phyloP scores from a whole-genome alignment of 2,888 invertebrate genomes.

The Meganola albula region DNA sequence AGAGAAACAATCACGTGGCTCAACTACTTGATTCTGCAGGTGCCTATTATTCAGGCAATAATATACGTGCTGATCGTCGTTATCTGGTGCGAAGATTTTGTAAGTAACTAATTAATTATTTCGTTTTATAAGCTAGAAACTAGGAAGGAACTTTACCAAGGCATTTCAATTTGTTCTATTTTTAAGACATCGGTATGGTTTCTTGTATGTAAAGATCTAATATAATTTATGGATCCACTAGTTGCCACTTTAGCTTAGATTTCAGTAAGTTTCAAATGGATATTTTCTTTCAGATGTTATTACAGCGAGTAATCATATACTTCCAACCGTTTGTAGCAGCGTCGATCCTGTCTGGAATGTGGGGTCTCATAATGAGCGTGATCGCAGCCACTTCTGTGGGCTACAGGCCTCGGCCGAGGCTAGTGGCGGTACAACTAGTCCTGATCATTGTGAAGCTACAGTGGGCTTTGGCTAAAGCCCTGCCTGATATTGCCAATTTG shows the following conservation, averaged over 20 bases:
- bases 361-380: conserved; percentile 82
- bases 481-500: conserved; percentile 73
- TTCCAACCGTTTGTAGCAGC: conserved; percentile 80
- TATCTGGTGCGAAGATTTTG: conserved; percentile 82
- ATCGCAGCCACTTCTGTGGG: conserved; percentile 59
- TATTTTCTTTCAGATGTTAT: conserved; percentile 72
- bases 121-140: too few relatives aligned
- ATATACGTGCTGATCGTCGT: conserved; percentile 78
- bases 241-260: too few relatives aligned
- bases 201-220: too few relatives aligned
- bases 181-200: too few relatives aligned
- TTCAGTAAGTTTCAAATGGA: too few relatives aligned
- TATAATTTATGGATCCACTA: too few relatives aligned
- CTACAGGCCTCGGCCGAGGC: conserved; percentile 65
- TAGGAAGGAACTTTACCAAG: too few relatives aligned
- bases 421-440: conserved; percentile 80
- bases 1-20: conserved; percentile 74
- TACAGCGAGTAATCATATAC: conserved; percentile 77
- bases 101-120: conserved; percentile 50
- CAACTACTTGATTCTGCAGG: conserved; percentile 80
- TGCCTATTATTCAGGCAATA: conserved; percentile 82
- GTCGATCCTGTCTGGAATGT: conserved; percentile 82
- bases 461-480: conserved; percentile 74
- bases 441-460: conserved; percentile 83
- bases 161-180: too few relatives aligned